phyloP scores from a whole-genome alignment of 2,797 vertebrate genomes.

The Premnoplex brunnescens region DNA sequence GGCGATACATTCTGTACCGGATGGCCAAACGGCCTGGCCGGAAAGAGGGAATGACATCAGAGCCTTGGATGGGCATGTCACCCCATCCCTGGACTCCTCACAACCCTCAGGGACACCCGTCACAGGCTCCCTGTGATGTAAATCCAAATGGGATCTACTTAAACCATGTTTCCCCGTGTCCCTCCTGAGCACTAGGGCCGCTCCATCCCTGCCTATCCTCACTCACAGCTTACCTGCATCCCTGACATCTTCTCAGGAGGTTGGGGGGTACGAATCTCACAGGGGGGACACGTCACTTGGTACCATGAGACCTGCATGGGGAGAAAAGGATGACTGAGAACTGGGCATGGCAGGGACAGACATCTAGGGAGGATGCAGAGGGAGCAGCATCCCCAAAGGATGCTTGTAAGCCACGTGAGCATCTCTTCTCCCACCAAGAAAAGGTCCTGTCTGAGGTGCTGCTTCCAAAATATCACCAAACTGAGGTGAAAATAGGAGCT shows the following conservation, averaged over 20 bases:
- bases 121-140: rapidly evolving
- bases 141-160: rapidly evolving
- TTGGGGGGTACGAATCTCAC: conserved; percentile 49
- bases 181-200: rapidly evolving
- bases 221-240: conserved; percentile 63
- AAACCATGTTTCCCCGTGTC: rapidly evolving
- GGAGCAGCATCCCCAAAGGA: not conserved
- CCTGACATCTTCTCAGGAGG: conserved; percentile 78
- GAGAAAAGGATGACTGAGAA: not conserved
- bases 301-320: conserved; percentile 76
- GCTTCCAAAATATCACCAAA: not conserved
- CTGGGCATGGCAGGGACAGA: rapidly evolving
- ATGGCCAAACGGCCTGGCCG: conserved; percentile 83
- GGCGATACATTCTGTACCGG: conserved; percentile 96
- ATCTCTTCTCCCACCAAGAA: not conserved
- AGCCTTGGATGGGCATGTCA: rapidly evolving
- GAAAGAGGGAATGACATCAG: not conserved
- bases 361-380: rapidly evolving
- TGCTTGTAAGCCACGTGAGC: rapidly evolving
- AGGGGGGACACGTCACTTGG: conserved; percentile 68
- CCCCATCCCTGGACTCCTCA: rapidly evolving
- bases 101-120: rapidly evolving
- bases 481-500: rapidly evolving
- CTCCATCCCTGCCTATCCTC: not conserved
- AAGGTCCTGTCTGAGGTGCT: not conserved